A percentile compares a stretch with the other conserved stretches of the same genome.
Evolutionary conservation across 2,113 vertebrate species (phyloP).

Genomic region (Caloenas nicobarica): DNA sequence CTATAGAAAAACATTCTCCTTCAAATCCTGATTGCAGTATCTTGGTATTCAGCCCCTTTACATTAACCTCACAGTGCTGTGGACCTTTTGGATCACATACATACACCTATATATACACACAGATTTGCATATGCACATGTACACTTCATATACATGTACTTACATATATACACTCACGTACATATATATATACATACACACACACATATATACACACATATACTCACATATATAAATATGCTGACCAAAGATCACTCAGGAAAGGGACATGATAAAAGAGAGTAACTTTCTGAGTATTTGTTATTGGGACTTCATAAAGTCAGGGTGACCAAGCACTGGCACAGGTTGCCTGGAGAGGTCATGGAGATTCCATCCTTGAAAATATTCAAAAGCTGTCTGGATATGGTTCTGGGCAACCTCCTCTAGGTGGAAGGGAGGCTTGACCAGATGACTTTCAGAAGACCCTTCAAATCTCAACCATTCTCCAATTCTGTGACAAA

Average conservation of each 20-base stretch:
- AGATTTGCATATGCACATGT: neutral
- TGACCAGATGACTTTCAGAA: neutral
- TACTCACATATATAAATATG: neutral
- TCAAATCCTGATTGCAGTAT: neutral
- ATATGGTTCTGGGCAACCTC: no score
- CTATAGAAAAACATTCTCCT: neutral
- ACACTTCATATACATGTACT: no score
- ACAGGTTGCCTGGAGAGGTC: neutral
- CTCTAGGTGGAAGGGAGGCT: accelerated
- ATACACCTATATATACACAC: accelerated
- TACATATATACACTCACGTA: neutral
- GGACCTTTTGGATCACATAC: neutral
- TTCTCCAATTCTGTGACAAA: neutral
- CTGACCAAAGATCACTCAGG: neutral
- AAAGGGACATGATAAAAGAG: neutral
- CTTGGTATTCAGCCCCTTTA: neutral
- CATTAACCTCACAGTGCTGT: neutral
- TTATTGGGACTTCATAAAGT: neutral
- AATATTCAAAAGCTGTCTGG: no score
- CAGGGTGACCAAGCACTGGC: neutral
- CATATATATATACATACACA: neutral
- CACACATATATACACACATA: neutral
- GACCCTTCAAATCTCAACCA: neutral
- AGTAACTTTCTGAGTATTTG: neutral
- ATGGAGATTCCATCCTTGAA: no score